Evolutionary conservation across 1,140 invertebrate genomes (phyloP).

Genomic region (Pararge aegeria): DNA sequence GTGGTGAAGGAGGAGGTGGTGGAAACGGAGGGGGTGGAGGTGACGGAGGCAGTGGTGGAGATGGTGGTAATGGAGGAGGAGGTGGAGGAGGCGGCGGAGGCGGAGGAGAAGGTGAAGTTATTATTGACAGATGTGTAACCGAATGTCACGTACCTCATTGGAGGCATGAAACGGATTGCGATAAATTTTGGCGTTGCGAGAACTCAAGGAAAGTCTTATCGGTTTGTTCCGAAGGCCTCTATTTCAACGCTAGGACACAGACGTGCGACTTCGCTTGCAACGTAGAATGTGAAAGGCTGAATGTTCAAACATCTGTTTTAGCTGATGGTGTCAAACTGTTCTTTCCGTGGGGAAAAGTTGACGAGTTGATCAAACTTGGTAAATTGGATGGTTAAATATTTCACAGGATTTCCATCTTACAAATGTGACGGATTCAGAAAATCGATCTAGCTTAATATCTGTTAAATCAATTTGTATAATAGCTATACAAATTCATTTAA

Average conservation of each 20-base stretch:
- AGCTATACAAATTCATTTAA: no score
- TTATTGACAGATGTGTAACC: conserved; percentile 24
- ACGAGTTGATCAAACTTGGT: conserved; percentile 11
- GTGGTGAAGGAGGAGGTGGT: conserved; percentile 3
- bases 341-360: conserved; percentile 45
- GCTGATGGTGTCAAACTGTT: conserved; percentile 45
- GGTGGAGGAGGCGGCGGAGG: conserved; percentile 13
- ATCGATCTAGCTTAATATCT: no score
- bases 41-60: conserved; percentile 9
- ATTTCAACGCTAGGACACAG: conserved; percentile 75
- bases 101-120: conserved; percentile 4
- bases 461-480: no score
- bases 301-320: conserved; percentile 29
- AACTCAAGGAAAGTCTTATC: conserved; percentile 60
- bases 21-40: conserved; percentile 8
- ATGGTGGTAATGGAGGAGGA: conserved; percentile 12
- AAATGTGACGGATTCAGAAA: no score
- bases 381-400: not conserved
- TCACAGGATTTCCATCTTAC: no score
- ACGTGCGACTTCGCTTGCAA: conserved; percentile 59
- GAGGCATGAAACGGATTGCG: conserved; percentile 78
- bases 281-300: conserved; percentile 33
- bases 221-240: conserved; percentile 77
- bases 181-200: conserved; percentile 80
- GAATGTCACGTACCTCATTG: conserved; percentile 55